Evolutionary conservation across 2,888 invertebrate genomes (phyloP).

Genomic region (Scaptomyza parva): DNA sequence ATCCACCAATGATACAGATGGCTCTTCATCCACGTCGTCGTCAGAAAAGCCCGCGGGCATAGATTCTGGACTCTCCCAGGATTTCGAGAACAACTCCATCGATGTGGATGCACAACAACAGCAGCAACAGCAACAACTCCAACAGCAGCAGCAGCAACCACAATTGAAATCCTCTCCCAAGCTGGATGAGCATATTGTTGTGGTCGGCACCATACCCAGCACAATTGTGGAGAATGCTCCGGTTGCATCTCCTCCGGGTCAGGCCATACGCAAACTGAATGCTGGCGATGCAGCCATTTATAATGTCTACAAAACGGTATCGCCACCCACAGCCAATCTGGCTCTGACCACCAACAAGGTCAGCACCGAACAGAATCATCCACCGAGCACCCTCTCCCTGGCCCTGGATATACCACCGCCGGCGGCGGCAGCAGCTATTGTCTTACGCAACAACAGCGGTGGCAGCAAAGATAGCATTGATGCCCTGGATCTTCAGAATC

Average conservation of each 20-base stretch:
- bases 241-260: slow-evolving; percentile 49
- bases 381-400: slow-evolving; percentile 49
- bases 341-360: slow-evolving; percentile 76
- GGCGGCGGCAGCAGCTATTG: slow-evolving; percentile 18
- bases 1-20: slow-evolving; percentile 34
- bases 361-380: slow-evolving; percentile 64
- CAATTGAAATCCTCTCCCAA: slow-evolving; percentile 54
- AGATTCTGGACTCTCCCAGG: slow-evolving; percentile 71
- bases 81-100: slow-evolving; percentile 84
- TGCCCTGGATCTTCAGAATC: slow-evolving; percentile 80
- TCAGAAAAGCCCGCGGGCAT: slow-evolving; percentile 79
- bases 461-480: slow-evolving; percentile 69
- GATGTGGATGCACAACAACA: slow-evolving; percentile 75
- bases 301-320: slow-evolving; percentile 77
- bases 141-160: slow-evolving; percentile 35
- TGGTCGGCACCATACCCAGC: slow-evolving; percentile 69
- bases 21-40: slow-evolving; percentile 61
- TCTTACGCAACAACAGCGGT: slow-evolving; percentile 74
- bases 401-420: slow-evolving; percentile 70
- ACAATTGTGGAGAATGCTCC: slow-evolving; percentile 61
- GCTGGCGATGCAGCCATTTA: slow-evolving; percentile 76
- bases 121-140: slow-evolving; percentile 28
- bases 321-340: slow-evolving; percentile 76
- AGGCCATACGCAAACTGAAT: slow-evolving; percentile 65
- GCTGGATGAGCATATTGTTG: slow-evolving; percentile 63